Base-by-base conservation (phyloP, 2,888 invertebrate species). In the Eurois occulta region DNA sequence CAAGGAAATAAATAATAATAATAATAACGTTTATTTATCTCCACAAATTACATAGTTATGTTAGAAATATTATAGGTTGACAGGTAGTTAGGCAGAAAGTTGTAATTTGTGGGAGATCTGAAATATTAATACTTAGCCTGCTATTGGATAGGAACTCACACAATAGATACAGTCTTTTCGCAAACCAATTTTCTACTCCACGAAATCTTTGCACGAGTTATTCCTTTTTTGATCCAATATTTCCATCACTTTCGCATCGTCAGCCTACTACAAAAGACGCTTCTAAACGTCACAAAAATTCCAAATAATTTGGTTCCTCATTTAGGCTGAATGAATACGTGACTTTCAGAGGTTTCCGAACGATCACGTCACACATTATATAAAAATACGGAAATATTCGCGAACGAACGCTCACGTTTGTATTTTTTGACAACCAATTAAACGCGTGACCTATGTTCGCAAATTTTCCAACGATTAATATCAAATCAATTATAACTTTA, bases 331-430 rank as follows among this genome's bases (percentile, higher is more conserved):
- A 80, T 79, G 73, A 72, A 78, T 74, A 84, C 87, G 86, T 87
- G 87, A 84, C 87, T 86, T 84, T 78, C 62, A 41, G 43, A 62
- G 67, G 64, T 79, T 87, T 75, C 66, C 55, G 32, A 58, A 70
- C 28, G 58, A 73, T 48, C 21, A 48, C 70, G 48, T 72, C 58
- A 72, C 69, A 60, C 38, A 52, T 41, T 55, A 62, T 60, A 58
- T 62, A 62, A 35, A 28, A 75, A 60, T 71, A n/a, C 48, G 35
- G 21, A 73, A 60, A 58, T 66, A 72, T 68, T 68, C 13, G 4
- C n/a, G 16, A 67, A n/a, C 24, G n/a, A n/a, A 21, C 28, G 62
- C 75, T 81, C 62, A 65, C 75, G 21, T 52, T n/a, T 28, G 38
- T 79, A 52, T 62, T 64, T 73, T 81, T 68, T 38, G 72, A 62